Base-by-base conservation (phyloP, 2,888 invertebrate species). In the Temnothorax rugatulus region DNA sequence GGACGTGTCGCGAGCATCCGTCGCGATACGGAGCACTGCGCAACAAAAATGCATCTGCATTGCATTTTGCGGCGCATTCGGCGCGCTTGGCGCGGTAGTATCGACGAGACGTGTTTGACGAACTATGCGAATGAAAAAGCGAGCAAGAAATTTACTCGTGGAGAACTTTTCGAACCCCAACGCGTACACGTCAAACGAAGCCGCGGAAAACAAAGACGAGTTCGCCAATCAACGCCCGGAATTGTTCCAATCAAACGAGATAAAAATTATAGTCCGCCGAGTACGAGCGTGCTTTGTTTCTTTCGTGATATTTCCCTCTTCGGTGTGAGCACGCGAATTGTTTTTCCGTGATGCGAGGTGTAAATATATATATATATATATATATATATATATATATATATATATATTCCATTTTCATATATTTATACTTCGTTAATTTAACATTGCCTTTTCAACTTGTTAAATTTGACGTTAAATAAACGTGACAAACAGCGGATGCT, bases 291-390 rank as follows among this genome's bases (percentile, higher is more conserved):
- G 25, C 71, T 50, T 83, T 59, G 54, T 81, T 73, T 47, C 47
- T 73, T 63, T 34, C 29, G 34, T 57, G 18, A 61, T 86, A 86
- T 82, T 87, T 84, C 13, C n/a, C 59, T 54, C 34, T 38, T 13
- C 21, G 15, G 13, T 38, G 52, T 63, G 59, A 52, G 34, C 25
- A 41, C 38, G 25, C 18, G 47, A 69, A 87, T 82, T 84, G 74
- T 85, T 87, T 88, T 82, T 71, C 25, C 81, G 38, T 54, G 74
- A 87, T 74, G 44, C 79, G 41, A 66, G 15, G 47, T 47, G 29
- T 29, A 3, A 29, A 29, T 29, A 29, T 29, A 29, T 29, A 29
- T 29, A 4, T 2, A 29, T 29, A n/a, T n/a, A n/a, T n/a, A n/a
- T n/a, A n/a, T n/a, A n/a, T 1, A 25, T 1, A 25, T 25, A 25